Evolutionary conservation across 2,113 vertebrate genomes (phyloP), one percentile per base, ranked within the genome.

Genomic region (Butastur rufipennis): DNA sequence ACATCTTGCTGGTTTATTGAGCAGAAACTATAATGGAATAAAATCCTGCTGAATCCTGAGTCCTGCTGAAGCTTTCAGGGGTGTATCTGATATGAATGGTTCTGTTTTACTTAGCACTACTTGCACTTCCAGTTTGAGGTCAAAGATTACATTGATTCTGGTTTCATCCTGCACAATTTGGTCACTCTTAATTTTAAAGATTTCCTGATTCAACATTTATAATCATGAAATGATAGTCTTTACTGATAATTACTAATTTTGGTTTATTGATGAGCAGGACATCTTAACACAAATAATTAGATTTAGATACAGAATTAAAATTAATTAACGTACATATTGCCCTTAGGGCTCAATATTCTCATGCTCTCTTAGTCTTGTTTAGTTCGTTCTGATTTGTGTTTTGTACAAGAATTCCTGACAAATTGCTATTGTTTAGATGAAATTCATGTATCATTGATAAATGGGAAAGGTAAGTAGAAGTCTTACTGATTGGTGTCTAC

Each of bases 401-500:
- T 90, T 38, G 8, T 73, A 53, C 6, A 86, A 62, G 40, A 72
- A 77, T 88, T 87, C n/a, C 53, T 50, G 18, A 67, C 4, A 94
- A 95, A 84, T 91, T 70, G 34, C 23, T 74, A 14, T 27, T 11
- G 7, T 80, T 95, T 72, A 89, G 50, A 70, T 36, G 21, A 82
- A 80, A 67, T 80, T 50, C 12, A 32, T 63, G 9, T 74, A 27
- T 81, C 56, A 59, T 22, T 94, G 62, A n/a, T 32, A 87, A 92
- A 97, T 32, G 19, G 40, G 62, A 90, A 96, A 90, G 15, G 53
- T 90, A 93, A 93, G 22, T 36, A 88, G 29, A 71, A 96, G 17
- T 73, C 26, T 59, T 71, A 74, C 45, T 95, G 71, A 86, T 67
- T 38, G 48, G 23, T 50, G n/a, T 36, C 48, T 90, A 48, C 63